These are phyloP conservation scores for Cinclus mexicanus DNA, from an alignment of 2,113 vertebrate species.

Conservation along the genomic window DNA sequence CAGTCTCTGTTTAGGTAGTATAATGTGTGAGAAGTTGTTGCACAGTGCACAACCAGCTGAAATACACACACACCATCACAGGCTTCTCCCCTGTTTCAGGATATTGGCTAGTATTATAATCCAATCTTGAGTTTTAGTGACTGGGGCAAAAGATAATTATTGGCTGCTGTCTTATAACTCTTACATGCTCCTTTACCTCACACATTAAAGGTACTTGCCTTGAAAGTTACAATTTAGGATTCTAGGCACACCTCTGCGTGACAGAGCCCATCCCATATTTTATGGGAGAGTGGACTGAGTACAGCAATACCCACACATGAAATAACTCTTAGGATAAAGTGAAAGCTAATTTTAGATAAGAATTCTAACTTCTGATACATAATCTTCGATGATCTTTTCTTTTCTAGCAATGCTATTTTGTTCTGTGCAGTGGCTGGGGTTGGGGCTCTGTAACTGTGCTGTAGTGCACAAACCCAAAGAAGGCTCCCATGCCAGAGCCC, in stretches of 20 bases:
- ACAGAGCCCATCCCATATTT: background rate
- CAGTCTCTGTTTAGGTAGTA: background rate
- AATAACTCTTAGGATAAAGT: background rate
- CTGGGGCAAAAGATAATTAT: background rate
- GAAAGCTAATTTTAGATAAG: background rate
- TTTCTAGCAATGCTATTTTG: background rate
- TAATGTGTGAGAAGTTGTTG: background rate
- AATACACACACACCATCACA: background rate
- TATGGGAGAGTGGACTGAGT: background rate
- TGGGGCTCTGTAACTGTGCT: background rate
- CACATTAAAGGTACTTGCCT: background rate
- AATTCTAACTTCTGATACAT: background rate
- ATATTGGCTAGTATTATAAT: background rate
- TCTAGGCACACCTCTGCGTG: background rate
- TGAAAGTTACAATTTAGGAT: background rate
- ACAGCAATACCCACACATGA: background rate
- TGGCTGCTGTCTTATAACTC: background rate
- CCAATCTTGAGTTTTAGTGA: background rate
- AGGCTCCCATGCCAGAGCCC: background rate
- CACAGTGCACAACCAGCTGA: background rate
- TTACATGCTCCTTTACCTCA: background rate
- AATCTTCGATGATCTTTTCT: background rate
- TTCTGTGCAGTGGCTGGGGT: background rate
- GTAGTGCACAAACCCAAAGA: background rate
- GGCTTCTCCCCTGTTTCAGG: background rate